Conservation (phyloP, 2,888 invertebrate species). For the Aleiodes leptofemur region DNA sequence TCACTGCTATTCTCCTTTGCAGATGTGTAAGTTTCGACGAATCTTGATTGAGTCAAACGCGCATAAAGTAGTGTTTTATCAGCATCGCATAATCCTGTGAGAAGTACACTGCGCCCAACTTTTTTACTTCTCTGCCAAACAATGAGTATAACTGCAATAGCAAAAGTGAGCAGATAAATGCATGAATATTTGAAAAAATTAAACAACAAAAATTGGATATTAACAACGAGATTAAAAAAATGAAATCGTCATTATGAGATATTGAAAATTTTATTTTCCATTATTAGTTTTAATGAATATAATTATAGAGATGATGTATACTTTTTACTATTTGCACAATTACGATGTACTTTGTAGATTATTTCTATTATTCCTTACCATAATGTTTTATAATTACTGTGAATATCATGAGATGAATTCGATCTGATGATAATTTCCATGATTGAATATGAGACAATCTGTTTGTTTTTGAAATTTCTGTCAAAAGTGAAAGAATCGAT, state of each 20-base stretch:
- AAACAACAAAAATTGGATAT: not conserved
- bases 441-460: not conserved
- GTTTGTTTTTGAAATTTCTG: conserved; percentile 57
- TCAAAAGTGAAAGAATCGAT: conserved; percentile 57
- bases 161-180: not conserved
- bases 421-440: conserved; percentile 36
- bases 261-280: conserved; percentile 10
- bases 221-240: not conserved
- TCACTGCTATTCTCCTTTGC: conserved; percentile 90
- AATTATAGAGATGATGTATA: conserved; percentile 57
- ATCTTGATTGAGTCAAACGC: conserved; percentile 84
- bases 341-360: conserved; percentile 62
- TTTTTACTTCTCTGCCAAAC: conserved; percentile 79
- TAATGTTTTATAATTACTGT: conserved; percentile 62
- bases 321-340: conserved; percentile 64
- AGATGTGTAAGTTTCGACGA: conserved; percentile 89
- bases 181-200: not conserved
- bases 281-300: not conserved
- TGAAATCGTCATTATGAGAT: not conserved
- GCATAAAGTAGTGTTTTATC: conserved; percentile 94
- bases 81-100: conserved; percentile 91
- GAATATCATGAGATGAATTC: conserved; percentile 60
- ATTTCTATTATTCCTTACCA: conserved; percentile 58
- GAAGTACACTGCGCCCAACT: conserved; percentile 81
- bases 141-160: conserved; percentile 79